These are phyloP conservation scores for Philotrypesis tridentata DNA, from an alignment of 1,140 invertebrate species.

Conservation along the genomic window DNA sequence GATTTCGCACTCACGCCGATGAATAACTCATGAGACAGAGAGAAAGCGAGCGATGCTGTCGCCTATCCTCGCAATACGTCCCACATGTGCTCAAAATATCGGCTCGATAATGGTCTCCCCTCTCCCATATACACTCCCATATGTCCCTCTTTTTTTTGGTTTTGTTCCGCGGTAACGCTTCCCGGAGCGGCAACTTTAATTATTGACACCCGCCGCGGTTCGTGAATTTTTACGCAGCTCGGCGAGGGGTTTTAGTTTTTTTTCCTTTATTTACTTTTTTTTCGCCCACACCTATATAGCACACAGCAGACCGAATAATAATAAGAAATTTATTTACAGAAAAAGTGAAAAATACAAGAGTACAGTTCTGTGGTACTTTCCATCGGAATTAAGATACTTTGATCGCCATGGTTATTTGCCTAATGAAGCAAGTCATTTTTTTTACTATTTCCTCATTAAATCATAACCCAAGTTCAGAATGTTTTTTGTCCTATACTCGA, in stretches of 20 bases:
- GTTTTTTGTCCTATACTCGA: too few relatives aligned
- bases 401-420: too few relatives aligned
- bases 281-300: too few relatives aligned
- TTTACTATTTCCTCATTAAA: too few relatives aligned
- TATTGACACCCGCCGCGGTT: neutral
- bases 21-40: slow-evolving; percentile 61
- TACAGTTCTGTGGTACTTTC: too few relatives aligned
- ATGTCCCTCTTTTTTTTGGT: neutral
- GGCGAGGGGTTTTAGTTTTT: neutral
- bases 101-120: neutral
- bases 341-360: too few relatives aligned
- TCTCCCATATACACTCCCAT: neutral
- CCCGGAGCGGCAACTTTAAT: neutral
- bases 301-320: too few relatives aligned
- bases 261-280: neutral
- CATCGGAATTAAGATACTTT: too few relatives aligned
- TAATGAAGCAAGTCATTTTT: too few relatives aligned
- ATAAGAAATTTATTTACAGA: too few relatives aligned
- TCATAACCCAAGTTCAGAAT: too few relatives aligned
- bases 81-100: neutral
- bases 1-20: slow-evolving; percentile 55
- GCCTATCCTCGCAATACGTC: neutral
- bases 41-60: neutral
- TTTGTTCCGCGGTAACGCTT: neutral
- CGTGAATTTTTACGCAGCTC: neutral